phyloP scores from a whole-genome alignment of 2,888 invertebrate species.

The Eudasyphora cyanicolor region DNA sequence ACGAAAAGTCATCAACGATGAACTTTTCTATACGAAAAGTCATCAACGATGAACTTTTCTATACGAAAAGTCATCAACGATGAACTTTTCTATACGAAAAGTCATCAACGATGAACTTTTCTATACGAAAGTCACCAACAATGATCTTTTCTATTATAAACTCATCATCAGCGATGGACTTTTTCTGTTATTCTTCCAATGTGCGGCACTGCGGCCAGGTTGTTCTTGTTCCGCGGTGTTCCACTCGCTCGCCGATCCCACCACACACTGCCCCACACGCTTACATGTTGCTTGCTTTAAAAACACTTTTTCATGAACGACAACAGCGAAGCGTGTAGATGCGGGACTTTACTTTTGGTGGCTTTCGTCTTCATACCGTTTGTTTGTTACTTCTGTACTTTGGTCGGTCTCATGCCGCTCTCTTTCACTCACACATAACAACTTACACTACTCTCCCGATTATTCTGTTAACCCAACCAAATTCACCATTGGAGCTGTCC shows the following conservation, averaged over 20 bases:
- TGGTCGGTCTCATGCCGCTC: background rate
- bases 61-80: too few relatives aligned
- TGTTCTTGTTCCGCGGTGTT: background rate
- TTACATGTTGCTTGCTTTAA: conserved; percentile 3
- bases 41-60: too few relatives aligned
- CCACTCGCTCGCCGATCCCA: background rate
- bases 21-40: too few relatives aligned
- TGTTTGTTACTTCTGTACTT: conserved; percentile 24
- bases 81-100: too few relatives aligned
- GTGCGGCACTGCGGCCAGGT: background rate
- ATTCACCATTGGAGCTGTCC: background rate
- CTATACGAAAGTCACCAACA: too few relatives aligned
- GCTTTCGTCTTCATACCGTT: conserved; percentile 2
- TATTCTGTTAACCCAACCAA: background rate
- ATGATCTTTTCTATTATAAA: too few relatives aligned
- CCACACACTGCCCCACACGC: conserved; percentile 3
- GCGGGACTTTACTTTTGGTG: background rate
- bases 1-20: too few relatives aligned
- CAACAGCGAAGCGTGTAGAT: too few relatives aligned
- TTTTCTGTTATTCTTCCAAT: conserved; percentile 1
- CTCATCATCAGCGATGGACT: too few relatives aligned
- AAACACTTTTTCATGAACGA: background rate
- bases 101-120: too few relatives aligned
- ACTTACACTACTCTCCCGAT: background rate
- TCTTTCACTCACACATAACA: background rate